Base-by-base conservation (phyloP, 2,888 invertebrate species). In the Andricus quercusramuli region DNA sequence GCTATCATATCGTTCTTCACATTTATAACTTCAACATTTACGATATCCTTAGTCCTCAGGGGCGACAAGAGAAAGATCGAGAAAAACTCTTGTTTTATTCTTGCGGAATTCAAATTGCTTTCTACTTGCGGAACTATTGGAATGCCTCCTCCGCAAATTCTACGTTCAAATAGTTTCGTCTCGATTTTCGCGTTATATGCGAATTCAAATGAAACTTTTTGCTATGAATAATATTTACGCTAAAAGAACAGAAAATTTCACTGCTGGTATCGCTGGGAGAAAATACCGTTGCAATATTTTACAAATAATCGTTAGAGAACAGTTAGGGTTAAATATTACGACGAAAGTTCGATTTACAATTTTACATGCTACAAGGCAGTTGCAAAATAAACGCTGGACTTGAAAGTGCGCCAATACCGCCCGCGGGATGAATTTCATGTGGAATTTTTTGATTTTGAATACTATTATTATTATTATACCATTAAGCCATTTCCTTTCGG, bases 1-100 rank as follows among this genome's bases (percentile, higher is more conserved):
- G 56, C 20, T 56, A 9, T n/a, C 56, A 56, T 56, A 56, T 56
- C 56, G 56, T 56, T 56, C n/a, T 56, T 56, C 20, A 11, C n/a
- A 56, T 56, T 56, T 56, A 56, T 56, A 56, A 56, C 56, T 56
- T 56, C 11, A 51, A 56, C 56, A 56, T 56, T 56, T 56, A 56
- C 56, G 56, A 56, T 56, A n/a, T n/a, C n/a, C 56, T 56, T 20
- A n/a, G 56, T 56, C 56, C n/a, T 56, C 56, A n/a, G 56, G 56
- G 56, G n/a, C n/a, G 56, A 56, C n/a, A 56, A 56, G n/a, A n/a
- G 56, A 56, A 56, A n/a, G n/a, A 56, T 56, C 56, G n/a, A 56
- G 56, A 3, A 56, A n/a, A n/a, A 56, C 56, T 56, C n/a, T n/a
- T n/a, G n/a, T n/a, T 56, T 56, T 20, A 56, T 56, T 56, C 56